Evolutionary conservation across 1,140 invertebrate genomes (phyloP).

Genomic region (Drosophila tsacasi): DNA sequence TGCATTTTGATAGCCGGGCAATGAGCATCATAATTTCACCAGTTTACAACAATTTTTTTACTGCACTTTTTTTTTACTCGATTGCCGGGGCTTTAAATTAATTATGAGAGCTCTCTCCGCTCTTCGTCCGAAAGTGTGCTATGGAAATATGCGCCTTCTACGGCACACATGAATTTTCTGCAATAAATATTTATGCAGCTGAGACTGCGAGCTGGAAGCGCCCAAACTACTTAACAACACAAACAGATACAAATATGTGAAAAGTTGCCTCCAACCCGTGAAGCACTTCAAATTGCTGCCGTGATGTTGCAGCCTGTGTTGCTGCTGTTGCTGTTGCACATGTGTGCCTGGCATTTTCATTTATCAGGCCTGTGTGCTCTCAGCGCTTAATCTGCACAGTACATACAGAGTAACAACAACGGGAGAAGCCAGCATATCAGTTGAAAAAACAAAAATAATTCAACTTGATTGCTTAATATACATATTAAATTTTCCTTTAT

Average conservation of each 20-base stretch:
- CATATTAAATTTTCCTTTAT: background rate
- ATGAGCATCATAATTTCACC: conserved; percentile 51
- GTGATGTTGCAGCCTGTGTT: conserved; percentile 8
- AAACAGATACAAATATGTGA: conserved; percentile 82
- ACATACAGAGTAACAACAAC: conserved; percentile 43
- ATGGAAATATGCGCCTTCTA: conserved; percentile 34
- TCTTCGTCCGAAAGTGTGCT: conserved; percentile 32
- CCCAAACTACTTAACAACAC: conserved; percentile 79
- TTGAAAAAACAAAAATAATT: conserved; percentile 1
- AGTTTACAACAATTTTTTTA: conserved; percentile 41
- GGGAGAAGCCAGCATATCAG: conserved; percentile 17
- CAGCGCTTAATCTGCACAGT: conserved; percentile 66
- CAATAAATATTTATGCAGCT: conserved; percentile 82
- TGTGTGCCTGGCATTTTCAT: conserved; percentile 69
- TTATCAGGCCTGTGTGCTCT: conserved; percentile 65
- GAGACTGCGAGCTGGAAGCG: conserved; percentile 47
- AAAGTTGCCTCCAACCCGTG: conserved; percentile 66
- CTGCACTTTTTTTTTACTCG: background rate
- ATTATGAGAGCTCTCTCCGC: conserved; percentile 24
- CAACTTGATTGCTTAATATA: background rate
- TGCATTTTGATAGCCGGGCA: conserved; percentile 45
- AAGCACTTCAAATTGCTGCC: conserved; percentile 53
- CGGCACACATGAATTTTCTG: conserved; percentile 58
- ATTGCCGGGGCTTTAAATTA: conserved; percentile 48
- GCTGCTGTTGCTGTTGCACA: conserved; percentile 21